phyloP scores from a whole-genome alignment of 2,113 vertebrate genomes.

The Pelmatolapia mariae region DNA sequence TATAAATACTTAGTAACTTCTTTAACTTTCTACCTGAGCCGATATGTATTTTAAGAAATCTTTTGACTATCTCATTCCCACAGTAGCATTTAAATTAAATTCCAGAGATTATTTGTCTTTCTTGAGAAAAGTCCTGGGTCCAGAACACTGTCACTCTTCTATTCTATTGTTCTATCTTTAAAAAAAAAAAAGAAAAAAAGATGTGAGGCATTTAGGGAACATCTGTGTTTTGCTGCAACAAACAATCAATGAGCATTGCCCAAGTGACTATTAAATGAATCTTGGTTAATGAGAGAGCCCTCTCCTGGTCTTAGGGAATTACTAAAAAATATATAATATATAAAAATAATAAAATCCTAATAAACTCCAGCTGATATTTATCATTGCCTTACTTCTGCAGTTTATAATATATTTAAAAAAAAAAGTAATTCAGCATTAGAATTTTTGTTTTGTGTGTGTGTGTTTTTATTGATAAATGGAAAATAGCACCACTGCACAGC shows the following conservation, averaged over 20 bases:
- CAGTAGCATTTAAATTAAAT: background rate
- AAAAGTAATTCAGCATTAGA: background rate
- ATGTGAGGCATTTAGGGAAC: background rate
- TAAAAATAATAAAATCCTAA: background rate
- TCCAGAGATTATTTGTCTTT: background rate
- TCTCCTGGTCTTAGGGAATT: background rate
- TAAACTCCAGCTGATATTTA: background rate
- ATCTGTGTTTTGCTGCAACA: background rate
- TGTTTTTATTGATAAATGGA: background rate
- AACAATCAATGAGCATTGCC: background rate
- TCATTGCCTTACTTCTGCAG: background rate
- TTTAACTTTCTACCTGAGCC: fast-evolving
- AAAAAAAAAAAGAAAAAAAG: too few relatives aligned
- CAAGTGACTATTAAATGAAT: background rate
- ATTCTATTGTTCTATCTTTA: background rate
- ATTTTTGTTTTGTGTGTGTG: background rate
- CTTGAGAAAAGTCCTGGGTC: background rate
- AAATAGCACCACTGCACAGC: fast-evolving
- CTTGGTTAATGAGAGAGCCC: background rate
- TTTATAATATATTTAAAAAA: fast-evolving
- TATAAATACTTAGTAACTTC: background rate
- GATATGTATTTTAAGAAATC: fast-evolving
- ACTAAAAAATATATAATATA: background rate
- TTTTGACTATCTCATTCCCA: background rate
- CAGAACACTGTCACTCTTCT: background rate